phyloP scores from a whole-genome alignment of 2,797 vertebrate genomes.

The Setipinna tenuifilis region DNA sequence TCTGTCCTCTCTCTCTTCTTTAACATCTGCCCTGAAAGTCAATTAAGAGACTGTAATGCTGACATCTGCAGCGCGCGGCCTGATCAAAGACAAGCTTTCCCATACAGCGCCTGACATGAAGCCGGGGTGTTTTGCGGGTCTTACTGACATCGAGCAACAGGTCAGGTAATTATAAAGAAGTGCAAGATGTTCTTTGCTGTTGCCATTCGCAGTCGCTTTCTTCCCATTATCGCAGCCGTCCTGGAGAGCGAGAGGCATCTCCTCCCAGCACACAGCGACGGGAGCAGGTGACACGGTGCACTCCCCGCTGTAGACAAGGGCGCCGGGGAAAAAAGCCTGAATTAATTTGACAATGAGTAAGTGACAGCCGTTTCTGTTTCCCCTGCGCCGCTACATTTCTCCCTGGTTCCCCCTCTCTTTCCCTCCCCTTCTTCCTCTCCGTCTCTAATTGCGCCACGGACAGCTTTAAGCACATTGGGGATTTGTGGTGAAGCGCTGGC shows the following conservation, averaged over 20 bases:
- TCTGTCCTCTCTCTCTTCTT: neutral
- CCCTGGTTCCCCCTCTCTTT: slow-evolving; percentile 44
- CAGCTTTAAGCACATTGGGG: slow-evolving; percentile 80
- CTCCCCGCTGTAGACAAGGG: slow-evolving; percentile 68
- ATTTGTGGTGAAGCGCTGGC: slow-evolving; percentile 74
- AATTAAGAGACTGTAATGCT: slow-evolving; percentile 82
- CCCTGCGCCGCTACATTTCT: slow-evolving; percentile 53
- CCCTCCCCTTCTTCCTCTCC: slow-evolving; percentile 59
- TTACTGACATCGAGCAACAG: slow-evolving; percentile 78
- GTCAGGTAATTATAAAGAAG: slow-evolving; percentile 83
- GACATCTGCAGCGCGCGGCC: slow-evolving; percentile 71
- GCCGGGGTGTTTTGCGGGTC: slow-evolving; percentile 74
- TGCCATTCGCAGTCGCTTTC: slow-evolving; percentile 65
- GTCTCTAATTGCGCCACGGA: slow-evolving; percentile 77
- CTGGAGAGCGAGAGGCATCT: slow-evolving; percentile 65
- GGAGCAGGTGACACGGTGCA: slow-evolving; percentile 69
- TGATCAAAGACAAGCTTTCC: slow-evolving; percentile 78
- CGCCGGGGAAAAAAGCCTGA: slow-evolving; percentile 62
- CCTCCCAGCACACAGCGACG: slow-evolving; percentile 63
- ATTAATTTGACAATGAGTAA: slow-evolving; percentile 92
- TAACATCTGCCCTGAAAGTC: slow-evolving; percentile 74
- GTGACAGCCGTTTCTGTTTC: slow-evolving; percentile 75
- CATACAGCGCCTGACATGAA: slow-evolving; percentile 73
- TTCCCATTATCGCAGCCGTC: slow-evolving; percentile 78
- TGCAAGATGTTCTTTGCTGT: slow-evolving; percentile 75